These are phyloP conservation scores for Bucco capensis DNA, from an alignment of 2,113 vertebrate genomes.

Conservation along the genomic window DNA sequence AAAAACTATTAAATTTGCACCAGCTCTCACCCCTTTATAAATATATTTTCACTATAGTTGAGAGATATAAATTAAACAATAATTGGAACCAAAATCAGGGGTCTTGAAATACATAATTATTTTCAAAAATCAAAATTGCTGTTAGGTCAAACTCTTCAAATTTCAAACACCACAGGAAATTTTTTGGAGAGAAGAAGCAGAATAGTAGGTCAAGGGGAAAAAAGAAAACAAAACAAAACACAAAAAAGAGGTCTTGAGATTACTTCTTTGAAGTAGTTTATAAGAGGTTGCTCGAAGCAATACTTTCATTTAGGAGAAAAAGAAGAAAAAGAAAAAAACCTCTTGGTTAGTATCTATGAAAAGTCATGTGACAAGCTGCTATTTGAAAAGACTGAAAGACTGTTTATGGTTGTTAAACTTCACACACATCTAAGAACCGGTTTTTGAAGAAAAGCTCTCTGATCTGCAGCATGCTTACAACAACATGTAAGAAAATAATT, in stretches of 20 bases:
- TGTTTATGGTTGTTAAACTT: background rate
- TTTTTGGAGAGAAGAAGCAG: background rate
- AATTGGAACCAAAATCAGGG: background rate
- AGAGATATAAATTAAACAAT: background rate
- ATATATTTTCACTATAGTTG: background rate
- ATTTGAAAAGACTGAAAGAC: slow-evolving; percentile 36
- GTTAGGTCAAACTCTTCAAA: background rate
- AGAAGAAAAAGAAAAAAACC: background rate
- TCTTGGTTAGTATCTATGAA: background rate
- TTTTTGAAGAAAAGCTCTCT: background rate
- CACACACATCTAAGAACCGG: background rate
- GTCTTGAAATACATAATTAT: background rate
- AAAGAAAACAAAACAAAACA: rapidly evolving
- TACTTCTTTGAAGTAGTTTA: slow-evolving; percentile 34
- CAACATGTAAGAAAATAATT: background rate
- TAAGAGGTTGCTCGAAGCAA: background rate
- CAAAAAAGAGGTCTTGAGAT: background rate
- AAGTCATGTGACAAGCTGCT: slow-evolving; percentile 7
- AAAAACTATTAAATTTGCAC: background rate
- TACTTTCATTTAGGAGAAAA: slow-evolving; percentile 17
- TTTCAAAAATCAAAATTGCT: background rate
- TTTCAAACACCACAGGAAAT: background rate
- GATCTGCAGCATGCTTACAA: background rate
- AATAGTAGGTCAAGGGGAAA: background rate
- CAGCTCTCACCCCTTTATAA: background rate